Base-by-base conservation (phyloP, 2,888 invertebrate genomes). In the Mechanitis mazaeus region DNA sequence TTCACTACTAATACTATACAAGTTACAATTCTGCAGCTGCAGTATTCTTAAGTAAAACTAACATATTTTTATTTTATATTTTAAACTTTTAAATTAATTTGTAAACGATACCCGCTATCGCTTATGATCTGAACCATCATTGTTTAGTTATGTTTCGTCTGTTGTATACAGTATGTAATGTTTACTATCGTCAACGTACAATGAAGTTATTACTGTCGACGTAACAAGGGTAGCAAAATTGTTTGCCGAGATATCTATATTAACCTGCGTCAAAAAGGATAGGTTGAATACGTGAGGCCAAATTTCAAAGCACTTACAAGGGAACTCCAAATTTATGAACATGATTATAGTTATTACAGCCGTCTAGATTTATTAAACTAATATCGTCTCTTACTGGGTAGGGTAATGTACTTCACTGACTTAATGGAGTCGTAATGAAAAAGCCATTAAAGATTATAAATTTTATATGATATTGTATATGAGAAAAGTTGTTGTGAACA, bases 161-260 rank as follows among this genome's bases (percentile, higher is more conserved):
- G 62, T 58, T 58, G 64, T 61, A 64, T 59, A 65, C 67, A 57
- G 61, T 64, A 67, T 59, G 61, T 62, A 64, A 63, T 68, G 68
- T 69, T 69, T 69, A 65, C 67, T 61, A 61, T 59, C 64, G 60
- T 64, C 62, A 64, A 64, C 69, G 64, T 68, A 67, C 64, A 69
- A 69, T 71, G 64, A 68, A 69, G 68, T 69, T 67, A 68, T 70
- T 67, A 69, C 67, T 66, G 68, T 62, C 64, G 63, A 62, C 60
- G 62, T 70, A 68, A 71, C 70, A 67, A 68, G 70, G 70, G 70
- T 71, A 67, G 65, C 68, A 62, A 66, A 67, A 64, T 69, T 68
- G 63, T 69, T 66, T 63, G 67, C 64, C 64, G 63, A 68, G 64
- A 71, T 71, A 69, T 67, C 67, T 71, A 67, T 69, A 66, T 71